Conservation (phyloP, 2,888 invertebrate species). For the Odontocerum albicorne region DNA sequence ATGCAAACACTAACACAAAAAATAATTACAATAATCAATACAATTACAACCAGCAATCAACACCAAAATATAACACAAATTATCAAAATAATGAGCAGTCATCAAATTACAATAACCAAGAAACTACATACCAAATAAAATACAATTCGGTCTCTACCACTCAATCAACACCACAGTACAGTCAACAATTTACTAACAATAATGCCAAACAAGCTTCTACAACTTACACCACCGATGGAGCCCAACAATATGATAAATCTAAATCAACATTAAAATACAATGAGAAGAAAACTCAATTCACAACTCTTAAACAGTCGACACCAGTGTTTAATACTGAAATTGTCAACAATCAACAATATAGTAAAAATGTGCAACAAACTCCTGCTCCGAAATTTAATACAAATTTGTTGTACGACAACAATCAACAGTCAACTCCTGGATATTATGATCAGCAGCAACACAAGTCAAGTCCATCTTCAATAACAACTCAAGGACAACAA, state of each 20-base stretch:
- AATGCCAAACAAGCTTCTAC: slow-evolving; percentile 36
- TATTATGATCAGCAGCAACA: slow-evolving; percentile 29
- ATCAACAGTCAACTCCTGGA: slow-evolving; percentile 33
- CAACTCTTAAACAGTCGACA: slow-evolving; percentile 34
- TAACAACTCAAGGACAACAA: slow-evolving; percentile 24
- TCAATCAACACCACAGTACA: slow-evolving; percentile 35
- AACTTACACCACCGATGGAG: slow-evolving; percentile 39
- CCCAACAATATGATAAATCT: slow-evolving; percentile 37
- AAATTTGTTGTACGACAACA: slow-evolving; percentile 34
- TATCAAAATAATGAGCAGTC: slow-evolving; percentile 10
- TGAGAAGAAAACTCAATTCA: slow-evolving; percentile 31
- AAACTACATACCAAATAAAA: slow-evolving; percentile 26
- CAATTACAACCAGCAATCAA: not conserved
- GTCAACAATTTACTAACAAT: slow-evolving; percentile 21
- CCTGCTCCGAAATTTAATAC: slow-evolving; percentile 34
- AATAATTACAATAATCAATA: not conserved
- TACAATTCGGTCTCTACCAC: slow-evolving; percentile 10
- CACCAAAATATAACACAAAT: slow-evolving; percentile 12
- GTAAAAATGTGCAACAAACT: slow-evolving; percentile 30
- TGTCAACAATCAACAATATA: slow-evolving; percentile 29
- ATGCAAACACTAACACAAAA: not conserved
- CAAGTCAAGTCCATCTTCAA: slow-evolving; percentile 28
- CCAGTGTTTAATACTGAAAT: too few relatives aligned
- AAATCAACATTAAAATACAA: slow-evolving; percentile 35
- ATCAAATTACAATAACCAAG: slow-evolving; percentile 14